These are phyloP conservation scores for Myotis pilosus DNA, from an alignment of 2,797 vertebrate genomes.

Conservation along the genomic window DNA sequence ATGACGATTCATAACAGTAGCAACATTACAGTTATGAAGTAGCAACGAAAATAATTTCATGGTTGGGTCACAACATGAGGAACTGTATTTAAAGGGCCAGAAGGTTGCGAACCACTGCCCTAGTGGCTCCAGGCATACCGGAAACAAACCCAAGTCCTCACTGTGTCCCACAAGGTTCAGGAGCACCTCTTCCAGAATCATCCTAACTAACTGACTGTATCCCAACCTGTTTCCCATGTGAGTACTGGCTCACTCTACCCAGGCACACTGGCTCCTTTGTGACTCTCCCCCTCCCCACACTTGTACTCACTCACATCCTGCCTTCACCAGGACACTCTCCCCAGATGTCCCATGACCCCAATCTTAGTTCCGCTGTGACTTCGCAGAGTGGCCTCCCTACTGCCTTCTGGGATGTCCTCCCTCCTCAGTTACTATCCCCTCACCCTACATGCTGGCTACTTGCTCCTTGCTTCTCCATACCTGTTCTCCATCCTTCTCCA, in stretches of 20 bases:
- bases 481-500: not conserved
- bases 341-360: not conserved
- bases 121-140: not conserved
- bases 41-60: too few relatives aligned
- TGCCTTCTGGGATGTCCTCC: not conserved
- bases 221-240: rapidly evolving
- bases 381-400: not conserved
- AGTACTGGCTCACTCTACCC: not conserved
- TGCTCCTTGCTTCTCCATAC: too few relatives aligned
- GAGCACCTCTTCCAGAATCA: not conserved
- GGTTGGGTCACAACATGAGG: too few relatives aligned
- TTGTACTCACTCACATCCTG: not conserved
- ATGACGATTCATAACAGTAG: too few relatives aligned
- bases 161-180: not conserved
- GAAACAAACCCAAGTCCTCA: not conserved
- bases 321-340: not conserved
- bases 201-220: not conserved
- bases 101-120: too few relatives aligned
- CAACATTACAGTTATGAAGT: too few relatives aligned
- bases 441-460: rapidly evolving
- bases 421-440: not conserved
- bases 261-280: not conserved
- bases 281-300: rapidly evolving
- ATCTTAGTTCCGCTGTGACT: not conserved
- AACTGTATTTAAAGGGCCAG: too few relatives aligned